Percentiles rank a stretch among this genome's conserved stretches.
phyloP scores from a whole-genome alignment of 2,888 invertebrate species.

The Euplexia lucipara region DNA sequence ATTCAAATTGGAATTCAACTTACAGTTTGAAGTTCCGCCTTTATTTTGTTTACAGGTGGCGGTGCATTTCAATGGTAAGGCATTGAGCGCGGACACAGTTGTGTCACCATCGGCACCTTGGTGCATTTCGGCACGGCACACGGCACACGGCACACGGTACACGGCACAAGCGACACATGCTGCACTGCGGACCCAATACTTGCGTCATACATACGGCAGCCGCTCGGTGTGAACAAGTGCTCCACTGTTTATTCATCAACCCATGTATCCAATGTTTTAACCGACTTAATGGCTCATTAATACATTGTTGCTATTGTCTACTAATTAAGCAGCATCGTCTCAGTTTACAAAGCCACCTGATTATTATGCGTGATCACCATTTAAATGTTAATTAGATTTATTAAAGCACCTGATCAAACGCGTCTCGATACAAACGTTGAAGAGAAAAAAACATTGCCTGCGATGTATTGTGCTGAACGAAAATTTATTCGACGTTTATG shows the following conservation, averaged over 20 bases:
- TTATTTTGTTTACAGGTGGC: conserved; percentile 21
- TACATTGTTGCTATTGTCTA: conserved; percentile 83
- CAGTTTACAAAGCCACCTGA: conserved; percentile 86
- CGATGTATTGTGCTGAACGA: conserved; percentile 62
- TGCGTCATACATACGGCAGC: conserved; percentile 76
- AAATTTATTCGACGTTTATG: conserved; percentile 68
- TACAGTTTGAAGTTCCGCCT: conserved; percentile 9
- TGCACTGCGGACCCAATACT: conserved; percentile 43
- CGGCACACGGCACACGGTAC: conserved; percentile 9
- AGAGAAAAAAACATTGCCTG: conserved; percentile 71
- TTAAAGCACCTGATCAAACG: conserved; percentile 86
- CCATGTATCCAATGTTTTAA: conserved; percentile 73
- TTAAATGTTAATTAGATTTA: conserved; percentile 90
- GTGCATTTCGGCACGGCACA: conserved; percentile 36
- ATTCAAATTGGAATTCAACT: conserved; percentile 25
- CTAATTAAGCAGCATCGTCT: conserved; percentile 85
- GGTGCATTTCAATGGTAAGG: conserved; percentile 46
- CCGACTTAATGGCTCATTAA: conserved; percentile 81
- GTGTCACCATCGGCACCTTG: conserved; percentile 46
- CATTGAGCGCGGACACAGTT: conserved; percentile 42
- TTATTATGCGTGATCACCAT: conserved; percentile 90
- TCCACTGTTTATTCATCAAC: conserved; percentile 69
- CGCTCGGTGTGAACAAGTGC: conserved; percentile 82
- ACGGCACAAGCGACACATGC: conserved; percentile 9
- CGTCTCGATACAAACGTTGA: conserved; percentile 69